Base-by-base conservation (phyloP, 2,797 vertebrate genomes). In the Knipowitschia caucasica region DNA sequence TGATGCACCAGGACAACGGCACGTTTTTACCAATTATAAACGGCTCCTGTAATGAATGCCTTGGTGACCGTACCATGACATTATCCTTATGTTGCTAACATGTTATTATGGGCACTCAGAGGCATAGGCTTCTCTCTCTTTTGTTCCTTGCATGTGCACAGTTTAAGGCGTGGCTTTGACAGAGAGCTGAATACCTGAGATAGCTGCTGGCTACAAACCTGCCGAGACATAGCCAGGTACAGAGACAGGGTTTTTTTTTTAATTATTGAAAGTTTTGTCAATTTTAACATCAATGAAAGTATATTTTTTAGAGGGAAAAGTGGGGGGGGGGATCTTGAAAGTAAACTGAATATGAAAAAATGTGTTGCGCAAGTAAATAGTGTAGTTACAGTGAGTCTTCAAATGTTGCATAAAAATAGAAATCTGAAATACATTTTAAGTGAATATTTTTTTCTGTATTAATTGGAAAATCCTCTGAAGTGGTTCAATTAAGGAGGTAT, bases 161-260 rank as follows among this genome's bases (percentile, higher is more conserved):
- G 3, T 21, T 11, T 42, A 8, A 47, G 60, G 69, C 33, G 70
- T 35, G 53, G 24, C 33, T 53, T 65, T 33, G 51, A 23, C 34
- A 53, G 56, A 62, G 68, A 75, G 45, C 60, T 65, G 63, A 81
- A 82, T 85, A 80, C 72, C 65, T 81, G 61, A 71, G 42, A 81
- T 80, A 38, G 56, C 77, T 76, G 26, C 12, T 12, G 0, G 21
- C 46, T 35, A 44, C 58, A 36, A 75, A 77, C 82, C 71, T 42
- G 77, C 67, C 58, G 55, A 61, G 65, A 66, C 79, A 77, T 27
- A 67, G 53, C 55, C n/a, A n/a, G n/a, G n/a, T n/a, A n/a, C n/a
- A n/a, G n/a, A n/a, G n/a, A n/a, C n/a, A n/a, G n/a, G n/a, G n/a
- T n/a, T n/a, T n/a, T n/a, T n/a, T n/a, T n/a, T n/a, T n/a, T n/a